These are phyloP conservation scores for Tridacna crocea DNA, from an alignment of 2,888 invertebrate species.

Conservation along the genomic window DNA sequence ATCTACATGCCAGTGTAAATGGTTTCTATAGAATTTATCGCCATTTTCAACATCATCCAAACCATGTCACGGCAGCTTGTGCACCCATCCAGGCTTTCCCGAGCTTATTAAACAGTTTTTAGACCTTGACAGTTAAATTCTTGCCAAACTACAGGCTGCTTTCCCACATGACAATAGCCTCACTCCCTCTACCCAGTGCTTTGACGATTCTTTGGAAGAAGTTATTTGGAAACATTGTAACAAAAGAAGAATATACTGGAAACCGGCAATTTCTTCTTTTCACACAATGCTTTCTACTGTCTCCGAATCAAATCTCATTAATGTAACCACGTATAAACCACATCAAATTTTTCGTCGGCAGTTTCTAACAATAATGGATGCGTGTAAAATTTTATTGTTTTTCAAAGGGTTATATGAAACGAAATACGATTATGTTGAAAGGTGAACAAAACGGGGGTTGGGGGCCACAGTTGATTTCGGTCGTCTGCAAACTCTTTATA, in stretches of 20 bases:
- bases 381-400: background rate
- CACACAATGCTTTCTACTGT: too few relatives aligned
- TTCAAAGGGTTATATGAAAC: background rate
- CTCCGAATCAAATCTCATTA: background rate
- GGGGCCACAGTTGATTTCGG: background rate
- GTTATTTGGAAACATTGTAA: background rate
- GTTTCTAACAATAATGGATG: background rate
- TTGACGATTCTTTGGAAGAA: background rate
- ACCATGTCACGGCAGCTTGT: background rate
- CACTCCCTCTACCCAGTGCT: background rate
- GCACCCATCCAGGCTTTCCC: background rate
- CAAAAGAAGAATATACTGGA: background rate
- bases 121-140: background rate
- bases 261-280: constrained; percentile 2
- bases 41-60: background rate
- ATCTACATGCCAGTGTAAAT: too few relatives aligned
- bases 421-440: too few relatives aligned
- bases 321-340: background rate
- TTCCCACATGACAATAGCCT: background rate
- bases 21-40: too few relatives aligned
- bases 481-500: too few relatives aligned
- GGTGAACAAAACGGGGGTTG: background rate
- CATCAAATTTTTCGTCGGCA: background rate
- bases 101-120: background rate
- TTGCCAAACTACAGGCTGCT: background rate